phyloP scores from a whole-genome alignment of 1,140 invertebrate genomes.

The Spodoptera litura region DNA sequence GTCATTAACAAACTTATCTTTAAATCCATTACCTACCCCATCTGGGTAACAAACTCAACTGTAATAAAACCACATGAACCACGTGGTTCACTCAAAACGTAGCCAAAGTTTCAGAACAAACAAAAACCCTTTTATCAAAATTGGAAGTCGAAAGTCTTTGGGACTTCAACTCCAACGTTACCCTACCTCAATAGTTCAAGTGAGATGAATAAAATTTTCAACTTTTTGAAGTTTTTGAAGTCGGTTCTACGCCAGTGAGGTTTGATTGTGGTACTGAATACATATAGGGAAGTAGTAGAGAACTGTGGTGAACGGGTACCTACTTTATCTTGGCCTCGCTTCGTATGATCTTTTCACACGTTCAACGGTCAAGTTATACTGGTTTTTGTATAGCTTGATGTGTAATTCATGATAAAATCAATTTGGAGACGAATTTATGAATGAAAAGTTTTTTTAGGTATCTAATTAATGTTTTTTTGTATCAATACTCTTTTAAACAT shows the following conservation, averaged over 20 bases:
- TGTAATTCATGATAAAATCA: too few species aligned
- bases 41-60: neutral
- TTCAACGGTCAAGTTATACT: too few species aligned
- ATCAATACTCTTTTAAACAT: too few species aligned
- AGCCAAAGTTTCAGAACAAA: constrained; percentile 14
- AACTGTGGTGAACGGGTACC: neutral
- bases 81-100: neutral
- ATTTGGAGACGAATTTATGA: too few species aligned
- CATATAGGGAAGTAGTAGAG: constrained; percentile 41
- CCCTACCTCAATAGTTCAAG: constrained; percentile 23
- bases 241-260: constrained; percentile 24
- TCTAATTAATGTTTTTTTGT: too few species aligned
- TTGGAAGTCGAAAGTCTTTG: constrained; percentile 36
- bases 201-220: constrained; percentile 51
- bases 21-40: too few species aligned
- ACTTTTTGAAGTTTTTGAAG: constrained; percentile 31
- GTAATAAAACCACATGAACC: neutral
- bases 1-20: too few species aligned
- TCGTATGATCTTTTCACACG: too few species aligned
- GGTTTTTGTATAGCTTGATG: too few species aligned
- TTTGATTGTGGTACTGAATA: constrained; percentile 39
- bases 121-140: constrained; percentile 43
- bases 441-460: too few species aligned
- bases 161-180: constrained; percentile 1
- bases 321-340: too few species aligned